A percentile compares a stretch with the other conserved stretches of the same genome.
These are phyloP conservation scores for Equus quagga DNA, from an alignment of 2,113 vertebrate species.

Conservation along the genomic window DNA sequence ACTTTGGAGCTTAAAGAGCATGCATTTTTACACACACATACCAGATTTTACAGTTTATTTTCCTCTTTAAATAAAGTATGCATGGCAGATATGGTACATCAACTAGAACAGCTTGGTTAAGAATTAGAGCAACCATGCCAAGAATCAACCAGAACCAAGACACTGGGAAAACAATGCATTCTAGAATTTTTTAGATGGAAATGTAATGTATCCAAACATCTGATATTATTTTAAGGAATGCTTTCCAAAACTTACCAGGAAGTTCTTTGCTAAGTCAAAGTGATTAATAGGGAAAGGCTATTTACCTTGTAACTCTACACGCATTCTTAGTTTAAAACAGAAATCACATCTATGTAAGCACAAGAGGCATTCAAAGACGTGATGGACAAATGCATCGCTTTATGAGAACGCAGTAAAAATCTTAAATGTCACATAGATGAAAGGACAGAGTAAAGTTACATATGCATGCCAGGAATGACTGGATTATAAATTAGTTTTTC, in stretches of 20 bases:
- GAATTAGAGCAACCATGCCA: background rate
- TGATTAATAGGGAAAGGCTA: slow-evolving; percentile 63
- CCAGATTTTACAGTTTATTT: slow-evolving; percentile 50
- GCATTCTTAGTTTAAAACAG: slow-evolving; percentile 61
- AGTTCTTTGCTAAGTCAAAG: slow-evolving; percentile 66
- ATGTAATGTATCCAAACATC: slow-evolving; percentile 58
- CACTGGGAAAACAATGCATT: slow-evolving; percentile 21
- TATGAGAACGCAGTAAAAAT: slow-evolving; percentile 56
- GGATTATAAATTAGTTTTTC: slow-evolving; percentile 57
- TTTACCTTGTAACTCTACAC: slow-evolving; percentile 45
- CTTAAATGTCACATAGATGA: slow-evolving; percentile 32
- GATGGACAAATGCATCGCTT: slow-evolving; percentile 49
- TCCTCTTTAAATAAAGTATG: slow-evolving; percentile 49
- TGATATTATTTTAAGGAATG: slow-evolving; percentile 57
- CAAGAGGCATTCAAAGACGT: slow-evolving; percentile 16
- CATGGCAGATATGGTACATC: background rate
- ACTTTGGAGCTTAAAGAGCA: slow-evolving; percentile 1
- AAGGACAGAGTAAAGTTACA: slow-evolving; percentile 62
- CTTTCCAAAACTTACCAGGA: slow-evolving; percentile 60
- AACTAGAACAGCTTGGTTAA: slow-evolving; percentile 45
- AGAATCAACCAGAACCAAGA: slow-evolving; percentile 54
- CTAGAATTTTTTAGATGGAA: slow-evolving; percentile 64
- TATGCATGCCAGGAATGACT: slow-evolving; percentile 35
- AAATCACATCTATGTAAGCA: slow-evolving; percentile 43
- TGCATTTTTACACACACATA: background rate